Base-by-base conservation (phyloP, 1,140 invertebrate genomes). In the Lithobius niger region DNA sequence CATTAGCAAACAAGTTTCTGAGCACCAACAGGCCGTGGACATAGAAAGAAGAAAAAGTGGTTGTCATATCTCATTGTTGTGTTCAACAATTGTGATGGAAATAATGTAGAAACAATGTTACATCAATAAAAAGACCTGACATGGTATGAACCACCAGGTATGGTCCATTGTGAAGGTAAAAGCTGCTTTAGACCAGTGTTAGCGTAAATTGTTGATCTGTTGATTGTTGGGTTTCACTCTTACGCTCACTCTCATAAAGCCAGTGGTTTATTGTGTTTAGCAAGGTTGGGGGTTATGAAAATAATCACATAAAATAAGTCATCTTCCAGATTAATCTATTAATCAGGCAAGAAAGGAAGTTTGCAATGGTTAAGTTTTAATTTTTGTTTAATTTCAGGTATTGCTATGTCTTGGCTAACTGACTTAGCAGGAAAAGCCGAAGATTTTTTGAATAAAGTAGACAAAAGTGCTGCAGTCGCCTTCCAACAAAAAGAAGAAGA, bases 391-490 rank as follows among this genome's bases (percentile, higher is more conserved):
- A 45, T 45, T 57, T 47, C 57, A n/a, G n/a, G n/a, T n/a, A n/a
- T n/a, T n/a, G n/a, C 60, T 16, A 91, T 89, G 87, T 85, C 86
- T 54, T 90, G 87, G 87, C 73, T 91, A 42, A 79, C 79, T 56
- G 86, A 81, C 60, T 73, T 90, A 40, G 86, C 86, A 55, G 86
- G 82, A 26, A 87, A 83, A 67, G 87, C 87, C 28, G 88, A 90
- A 68, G 79, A 83, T 67, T 77, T 90, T 28, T 68, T 91, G 10
- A 88, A 88, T 67, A 86, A 86, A 73, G 78, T 91, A 27, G 88
- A 91, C 64, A 76, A 87, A 64, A 86, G 83, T 71, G 86, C 86
- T n/a, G 87, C 85, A 0, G 78, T 77, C 18, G 84, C 83, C 15
- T 59, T 77, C 3, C 63, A n/a, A n/a, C n/a, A 69, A 51, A 63